Evolutionary conservation across 2,888 invertebrate species (phyloP), one percentile per base, ranked within the genome.

Genomic region (Eristalis tenax): DNA sequence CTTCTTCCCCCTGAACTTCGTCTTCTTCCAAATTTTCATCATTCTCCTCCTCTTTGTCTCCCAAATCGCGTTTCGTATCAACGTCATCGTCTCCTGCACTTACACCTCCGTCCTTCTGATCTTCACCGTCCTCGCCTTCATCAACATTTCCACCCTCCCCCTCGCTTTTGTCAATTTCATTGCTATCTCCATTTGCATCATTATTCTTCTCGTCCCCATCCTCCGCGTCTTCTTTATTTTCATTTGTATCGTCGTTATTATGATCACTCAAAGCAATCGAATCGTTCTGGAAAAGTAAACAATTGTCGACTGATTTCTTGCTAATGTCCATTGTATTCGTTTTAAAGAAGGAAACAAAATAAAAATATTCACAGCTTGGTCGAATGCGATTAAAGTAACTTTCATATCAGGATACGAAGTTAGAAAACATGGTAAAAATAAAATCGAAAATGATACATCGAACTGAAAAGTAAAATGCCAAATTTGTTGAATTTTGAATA

Each of bases 241-340:
- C 83, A 68, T 82, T 85, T 22, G 23, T 56, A 57, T 79, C 77
- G n/a, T 89, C 76, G 43, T 81, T 77, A 73, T 70, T 83, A 23
- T 82, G 73, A 74, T 89, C 91, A 90, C 89, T 91, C 90, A 92
- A 89, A 91, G 90, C 90, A 90, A 91, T 90, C 90, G 91, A 90
- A 91, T 91, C 91, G 90, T 91, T 93, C 93, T 93, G 93, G 90
- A 93, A 93, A 92, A 93, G 93, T 92, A 93, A 93, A 93, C 92
- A 93, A 93, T 93, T 93, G 93, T 92, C 93, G 93, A 93, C 93
- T 92, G 92, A 93, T 92, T 92, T 91, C 90, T 91, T 90, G 91
- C 91, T 90, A 88, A 90, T 70, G 80, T 84, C 89, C 89, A 79
- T 83, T 77, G 23, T 81, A 64, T 66, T 68, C 64, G 73, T 83